A percentile compares a stretch with the other conserved stretches of the same genome.
These are phyloP conservation scores for Isaurus tuberculatus DNA, from an alignment of 92 coral and sea anemone genomes.

Conservation along the genomic window DNA sequence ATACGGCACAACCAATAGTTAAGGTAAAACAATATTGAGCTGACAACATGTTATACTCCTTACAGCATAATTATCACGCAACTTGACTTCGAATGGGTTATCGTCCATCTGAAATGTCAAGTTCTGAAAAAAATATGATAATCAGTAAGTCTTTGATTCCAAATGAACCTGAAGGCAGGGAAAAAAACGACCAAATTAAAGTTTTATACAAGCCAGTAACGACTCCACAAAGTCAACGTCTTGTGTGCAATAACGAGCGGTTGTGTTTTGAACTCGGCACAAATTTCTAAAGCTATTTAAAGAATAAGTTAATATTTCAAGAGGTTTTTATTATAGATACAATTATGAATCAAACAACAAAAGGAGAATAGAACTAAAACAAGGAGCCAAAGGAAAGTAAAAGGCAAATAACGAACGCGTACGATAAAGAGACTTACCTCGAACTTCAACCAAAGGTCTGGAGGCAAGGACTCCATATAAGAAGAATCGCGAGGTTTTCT, in stretches of 20 bases:
- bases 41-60: conserved; percentile 28
- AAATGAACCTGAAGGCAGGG: not conserved
- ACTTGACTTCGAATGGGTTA: conserved; percentile 97
- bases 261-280: no score
- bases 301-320: no score
- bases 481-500: conserved; percentile 77
- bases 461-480: conserved; percentile 80
- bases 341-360: no score
- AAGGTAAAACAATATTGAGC: no score
- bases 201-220: not conserved
- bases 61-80: conserved; percentile 97
- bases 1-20: no score
- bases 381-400: no score
- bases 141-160: not conserved
- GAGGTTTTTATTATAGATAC: no score
- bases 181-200: not conserved
- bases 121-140: conserved; percentile 57
- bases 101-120: conserved; percentile 88
- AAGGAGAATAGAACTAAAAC: no score
- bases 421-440: conserved; percentile 55
- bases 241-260: no score
- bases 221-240: no score
- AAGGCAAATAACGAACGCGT: not conserved
- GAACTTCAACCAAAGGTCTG: conserved; percentile 89
- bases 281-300: no score